Evolutionary conservation across 1,140 invertebrate species (phyloP).

Genomic region (Drosophila teissieri): DNA sequence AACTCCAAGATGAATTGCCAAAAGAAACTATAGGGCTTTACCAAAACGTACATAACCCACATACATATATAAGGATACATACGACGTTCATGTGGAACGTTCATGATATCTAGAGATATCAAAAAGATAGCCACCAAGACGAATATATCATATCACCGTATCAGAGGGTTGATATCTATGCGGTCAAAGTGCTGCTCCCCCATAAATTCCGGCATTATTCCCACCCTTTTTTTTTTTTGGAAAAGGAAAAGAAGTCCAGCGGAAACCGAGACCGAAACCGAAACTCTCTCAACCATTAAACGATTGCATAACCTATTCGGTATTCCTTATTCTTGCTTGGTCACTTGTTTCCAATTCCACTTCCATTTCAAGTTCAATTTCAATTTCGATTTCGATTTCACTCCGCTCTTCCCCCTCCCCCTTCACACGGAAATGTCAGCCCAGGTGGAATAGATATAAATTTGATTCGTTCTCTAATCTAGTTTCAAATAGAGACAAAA

Average conservation of each 20-base stretch:
- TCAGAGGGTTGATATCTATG: conserved; percentile 6
- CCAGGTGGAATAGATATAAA: conserved; percentile 16
- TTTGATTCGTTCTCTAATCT: conserved; percentile 22
- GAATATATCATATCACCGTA: conserved; percentile 24
- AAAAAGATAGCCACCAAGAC: background rate
- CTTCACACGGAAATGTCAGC: conserved; percentile 32
- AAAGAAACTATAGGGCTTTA: background rate
- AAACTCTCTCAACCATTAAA: conserved; percentile 35
- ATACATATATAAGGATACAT: no score
- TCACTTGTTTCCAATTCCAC: conserved; percentile 21
- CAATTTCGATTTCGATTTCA: conserved; percentile 21
- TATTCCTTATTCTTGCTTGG: conserved; percentile 7
- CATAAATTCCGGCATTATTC: conserved; percentile 9
- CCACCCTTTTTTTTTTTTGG: conserved; percentile 7
- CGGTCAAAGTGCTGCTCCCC: conserved; percentile 2
- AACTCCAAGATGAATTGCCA: background rate
- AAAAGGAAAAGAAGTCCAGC: conserved; percentile 19
- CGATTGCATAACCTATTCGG: conserved; percentile 38
- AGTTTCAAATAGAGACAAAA: conserved; percentile 6
- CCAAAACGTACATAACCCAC: no score
- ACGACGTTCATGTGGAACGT: no score
- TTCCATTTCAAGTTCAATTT: conserved; percentile 28
- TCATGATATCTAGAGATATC: no score
- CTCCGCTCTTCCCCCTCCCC: background rate
- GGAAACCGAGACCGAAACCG: conserved; percentile 30